These are phyloP conservation scores for Nycticorax nycticorax DNA, from an alignment of 2,113 vertebrate genomes.

Conservation along the genomic window DNA sequence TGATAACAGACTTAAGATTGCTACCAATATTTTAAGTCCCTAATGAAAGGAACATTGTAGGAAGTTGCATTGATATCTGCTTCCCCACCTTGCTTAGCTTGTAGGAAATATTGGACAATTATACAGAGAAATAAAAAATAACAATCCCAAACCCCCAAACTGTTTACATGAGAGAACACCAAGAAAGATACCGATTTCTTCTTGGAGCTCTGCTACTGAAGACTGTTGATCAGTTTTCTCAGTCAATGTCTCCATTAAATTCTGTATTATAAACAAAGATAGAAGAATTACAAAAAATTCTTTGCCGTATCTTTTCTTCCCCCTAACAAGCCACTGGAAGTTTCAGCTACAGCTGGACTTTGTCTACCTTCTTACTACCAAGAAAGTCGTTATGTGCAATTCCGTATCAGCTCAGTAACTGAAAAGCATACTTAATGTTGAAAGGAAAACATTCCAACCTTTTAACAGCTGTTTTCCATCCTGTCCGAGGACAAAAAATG, in stretches of 20 bases:
- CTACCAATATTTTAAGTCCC: not conserved
- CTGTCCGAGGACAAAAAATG: not conserved
- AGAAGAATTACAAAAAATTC: slow-evolving; percentile 13
- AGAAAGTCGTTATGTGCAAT: not conserved
- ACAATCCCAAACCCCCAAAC: not conserved
- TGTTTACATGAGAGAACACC: not conserved
- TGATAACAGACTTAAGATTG: not conserved
- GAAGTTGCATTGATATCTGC: not conserved
- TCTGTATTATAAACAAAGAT: slow-evolving; percentile 72
- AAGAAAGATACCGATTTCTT: slow-evolving; percentile 84
- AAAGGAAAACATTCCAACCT: not conserved
- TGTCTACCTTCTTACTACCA: not conserved
- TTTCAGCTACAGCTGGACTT: not conserved
- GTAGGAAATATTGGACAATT: not conserved
- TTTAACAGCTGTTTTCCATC: not conserved
- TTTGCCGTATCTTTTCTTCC: not conserved
- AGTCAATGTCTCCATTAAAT: slow-evolving; percentile 67
- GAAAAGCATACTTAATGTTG: not conserved
- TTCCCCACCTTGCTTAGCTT: not conserved
- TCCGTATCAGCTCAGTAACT: not conserved
- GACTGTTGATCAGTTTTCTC: slow-evolving; percentile 72
- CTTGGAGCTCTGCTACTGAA: slow-evolving; percentile 73
- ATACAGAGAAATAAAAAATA: not conserved
- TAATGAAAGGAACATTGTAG: not conserved
- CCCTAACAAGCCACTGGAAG: not conserved